Base-by-base conservation (phyloP, 92 coral and sea anemone species). In the Phymanthus crucifer region DNA sequence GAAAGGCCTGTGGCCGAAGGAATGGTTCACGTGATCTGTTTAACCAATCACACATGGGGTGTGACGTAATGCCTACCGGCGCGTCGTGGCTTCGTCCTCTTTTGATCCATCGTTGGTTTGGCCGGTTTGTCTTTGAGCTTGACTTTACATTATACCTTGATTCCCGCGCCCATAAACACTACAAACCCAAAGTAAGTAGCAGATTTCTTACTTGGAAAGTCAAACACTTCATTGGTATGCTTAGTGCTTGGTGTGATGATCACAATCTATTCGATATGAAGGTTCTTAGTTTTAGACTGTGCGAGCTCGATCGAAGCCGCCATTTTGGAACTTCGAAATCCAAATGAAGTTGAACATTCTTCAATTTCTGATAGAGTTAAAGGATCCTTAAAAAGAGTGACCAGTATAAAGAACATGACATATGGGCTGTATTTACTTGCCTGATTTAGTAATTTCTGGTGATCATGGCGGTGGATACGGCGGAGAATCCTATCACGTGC, bases 11-110 rank as follows among this genome's bases (percentile, higher is more conserved):
- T n/a, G 32, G 33, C 7, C 36, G 26, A 61, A 32, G 16, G 7
- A 6, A 64, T n/a, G 0, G 40, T 35, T 50, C 81, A 77, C 81
- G 72, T 77, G 81, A 16, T 40, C 37, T 40, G 5, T 3, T 58
- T 1, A 74, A 32, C 92, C 92, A 85, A 89, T 89, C 89, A 85
- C 72, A 48, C 5, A 13, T 1, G 32, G 43, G 32, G 43, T 83
- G 89, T 89, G 92, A 87, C 87, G 92, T 89, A 85, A 89, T 78
- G 18, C 61, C 64, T 32, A 38, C 47, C 78, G 70, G 79, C 86
- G 73, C 86, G 77, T 73, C 86, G 86, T 82, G 86, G 72, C 45
- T 35, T 82, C 74, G 61, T 74, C 47, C 79, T 74, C 79, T 81
- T 82, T 61, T 58, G 79, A 74, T 73, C 80, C 64, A 12, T 72